Evolutionary conservation across 2,888 invertebrate species (phyloP), one percentile per base, ranked within the genome.

Genomic region (Ptilodon capucinus): DNA sequence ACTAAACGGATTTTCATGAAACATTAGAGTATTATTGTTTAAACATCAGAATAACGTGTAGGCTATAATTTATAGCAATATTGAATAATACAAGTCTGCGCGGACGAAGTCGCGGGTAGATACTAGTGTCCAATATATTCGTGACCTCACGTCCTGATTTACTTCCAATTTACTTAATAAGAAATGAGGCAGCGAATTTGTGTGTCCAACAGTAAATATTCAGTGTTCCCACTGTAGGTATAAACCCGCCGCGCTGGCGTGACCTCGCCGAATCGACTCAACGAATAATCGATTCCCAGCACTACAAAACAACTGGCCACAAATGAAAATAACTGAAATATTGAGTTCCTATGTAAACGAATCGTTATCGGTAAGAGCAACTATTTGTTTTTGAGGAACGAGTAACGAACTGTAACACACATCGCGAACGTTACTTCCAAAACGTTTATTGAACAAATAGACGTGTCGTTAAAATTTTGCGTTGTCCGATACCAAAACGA

Each of bases 251-350:
- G 48, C 34, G 11, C n/a, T 17, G 17, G 18, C 35, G 45, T 61
- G 68, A 68, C 69, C 69, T 68, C 61, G 64, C 54, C 54, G 51
- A 54, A 42, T 55, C 41, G 50, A 54, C 47, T 54, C 38, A 50
- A 54, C 55, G 54, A 65, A 52, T 63, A 60, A 68, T 68, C 69
- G 69, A 68, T 68, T 55, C 36, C 40, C 32, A 53, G 51, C 42
- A 44, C 49, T 53, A 60, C 48, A 61, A 43, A 60, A 60, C 34
- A 35, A 28, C 48, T 41, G 53, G 44, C 50, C 34, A 47, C 35
- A 16, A 34, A 34, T n/a, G 2, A 34, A 14, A 2, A 9, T 8
- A 9, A 13, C 30, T 2, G 9, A 2, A 30, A 4, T 9, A 6
- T 11, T 21, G 1, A 2, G 21, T 1, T 21, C n/a, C n/a, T n/a